Evolutionary conservation across 2,888 invertebrate genomes (phyloP).

Genomic region (Melipona bicolor): DNA sequence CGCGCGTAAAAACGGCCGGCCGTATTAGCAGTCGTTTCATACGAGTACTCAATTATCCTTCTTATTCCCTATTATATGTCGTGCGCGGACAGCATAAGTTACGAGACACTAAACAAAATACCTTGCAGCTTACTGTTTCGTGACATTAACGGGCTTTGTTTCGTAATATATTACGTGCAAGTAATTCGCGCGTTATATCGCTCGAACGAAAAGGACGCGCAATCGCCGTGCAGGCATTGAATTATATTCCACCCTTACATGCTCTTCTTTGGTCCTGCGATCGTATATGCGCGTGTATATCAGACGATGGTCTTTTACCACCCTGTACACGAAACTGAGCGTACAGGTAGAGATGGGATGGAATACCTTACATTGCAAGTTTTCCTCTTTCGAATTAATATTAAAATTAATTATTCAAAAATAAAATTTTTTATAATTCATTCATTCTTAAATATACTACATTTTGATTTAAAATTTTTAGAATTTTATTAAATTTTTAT

Average conservation of each 20-base stretch:
- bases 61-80: slow-evolving; percentile 28
- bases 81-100: slow-evolving; percentile 54
- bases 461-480: too few relatives aligned
- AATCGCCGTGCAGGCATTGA: slow-evolving; percentile 16
- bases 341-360: too few relatives aligned
- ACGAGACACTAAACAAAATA: slow-evolving; percentile 57
- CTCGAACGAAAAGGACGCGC: slow-evolving; percentile 23
- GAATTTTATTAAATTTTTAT: too few relatives aligned
- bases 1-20: slow-evolving; percentile 42
- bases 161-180: slow-evolving; percentile 56
- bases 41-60: slow-evolving; percentile 56
- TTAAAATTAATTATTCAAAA: too few relatives aligned
- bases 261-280: neutral
- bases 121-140: slow-evolving; percentile 46
- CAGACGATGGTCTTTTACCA: neutral
- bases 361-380: too few relatives aligned
- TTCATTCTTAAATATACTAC: too few relatives aligned
- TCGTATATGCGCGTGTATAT: neutral
- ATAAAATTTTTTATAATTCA: too few relatives aligned
- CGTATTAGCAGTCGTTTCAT: slow-evolving; percentile 46
- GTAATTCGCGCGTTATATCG: slow-evolving; percentile 53
- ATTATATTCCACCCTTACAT: slow-evolving; percentile 42
- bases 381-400: too few relatives aligned
- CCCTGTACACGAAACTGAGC: neutral
- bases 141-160: slow-evolving; percentile 59